These are phyloP conservation scores for Halichoerus grypus DNA, from an alignment of 2,113 vertebrate genomes.

Conservation along the genomic window DNA sequence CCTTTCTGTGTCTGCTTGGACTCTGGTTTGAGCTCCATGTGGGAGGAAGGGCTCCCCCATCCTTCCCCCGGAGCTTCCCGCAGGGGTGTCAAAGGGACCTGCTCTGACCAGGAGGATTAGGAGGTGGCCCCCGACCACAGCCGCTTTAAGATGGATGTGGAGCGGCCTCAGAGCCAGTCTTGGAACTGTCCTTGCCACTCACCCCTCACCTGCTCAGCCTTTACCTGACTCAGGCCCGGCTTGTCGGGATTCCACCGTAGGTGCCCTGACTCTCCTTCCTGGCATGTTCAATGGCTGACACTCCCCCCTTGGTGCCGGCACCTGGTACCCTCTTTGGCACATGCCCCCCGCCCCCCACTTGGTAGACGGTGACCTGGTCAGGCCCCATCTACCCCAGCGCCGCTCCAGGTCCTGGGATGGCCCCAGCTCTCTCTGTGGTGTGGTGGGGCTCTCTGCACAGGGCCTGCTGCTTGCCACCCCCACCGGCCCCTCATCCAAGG, in stretches of 20 bases:
- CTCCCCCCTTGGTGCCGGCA: neutral
- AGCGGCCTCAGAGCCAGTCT: neutral
- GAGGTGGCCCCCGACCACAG: neutral
- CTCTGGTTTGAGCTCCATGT: neutral
- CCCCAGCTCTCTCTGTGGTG: neutral
- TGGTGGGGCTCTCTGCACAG: neutral
- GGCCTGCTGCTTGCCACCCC: neutral
- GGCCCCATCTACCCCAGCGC: fast-evolving
- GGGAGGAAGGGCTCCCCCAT: neutral
- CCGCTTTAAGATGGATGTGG: neutral
- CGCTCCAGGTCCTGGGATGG: fast-evolving
- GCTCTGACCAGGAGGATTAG: neutral
- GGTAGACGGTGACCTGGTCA: neutral
- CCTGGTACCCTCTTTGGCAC: neutral
- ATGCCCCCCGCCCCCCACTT: neutral
- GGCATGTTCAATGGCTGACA: neutral
- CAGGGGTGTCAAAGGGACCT: neutral
- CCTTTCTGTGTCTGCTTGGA: neutral
- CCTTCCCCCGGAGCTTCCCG: neutral
- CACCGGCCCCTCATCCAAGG: neutral
- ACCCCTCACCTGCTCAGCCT: neutral
- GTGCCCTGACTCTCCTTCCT: neutral
- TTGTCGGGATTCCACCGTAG: neutral
- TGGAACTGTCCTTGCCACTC: neutral
- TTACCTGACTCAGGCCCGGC: neutral